A percentile compares a stretch with the other conserved stretches of the same genome.
Conservation (phyloP, 2,113 vertebrate genomes). For the Tragelaphus buxtoni region DNA sequence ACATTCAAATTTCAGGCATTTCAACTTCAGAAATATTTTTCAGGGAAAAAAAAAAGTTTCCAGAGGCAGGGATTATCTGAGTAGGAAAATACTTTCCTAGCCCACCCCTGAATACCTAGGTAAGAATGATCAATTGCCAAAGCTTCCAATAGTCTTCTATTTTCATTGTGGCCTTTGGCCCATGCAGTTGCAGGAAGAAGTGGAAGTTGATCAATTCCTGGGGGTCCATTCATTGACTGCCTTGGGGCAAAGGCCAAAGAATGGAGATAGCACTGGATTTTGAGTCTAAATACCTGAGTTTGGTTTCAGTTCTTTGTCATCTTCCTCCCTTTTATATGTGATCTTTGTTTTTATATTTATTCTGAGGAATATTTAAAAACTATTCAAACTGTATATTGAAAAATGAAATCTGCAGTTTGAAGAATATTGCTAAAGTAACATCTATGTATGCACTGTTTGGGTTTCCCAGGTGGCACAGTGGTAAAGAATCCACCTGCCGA, state of each 20-base stretch:
- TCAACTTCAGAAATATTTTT: neutral
- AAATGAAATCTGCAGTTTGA: neutral
- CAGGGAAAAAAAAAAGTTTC: neutral
- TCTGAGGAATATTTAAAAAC: neutral
- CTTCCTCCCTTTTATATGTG: neutral
- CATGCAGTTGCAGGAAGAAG: neutral
- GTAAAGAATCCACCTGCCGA: neutral
- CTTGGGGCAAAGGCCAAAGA: neutral
- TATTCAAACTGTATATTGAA: neutral
- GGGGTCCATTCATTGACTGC: neutral
- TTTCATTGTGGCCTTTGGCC: neutral
- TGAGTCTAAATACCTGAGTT: neutral
- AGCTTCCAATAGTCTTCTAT: neutral
- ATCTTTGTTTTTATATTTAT: neutral
- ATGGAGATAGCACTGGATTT: neutral
- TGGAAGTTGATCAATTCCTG: neutral
- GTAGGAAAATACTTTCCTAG: neutral
- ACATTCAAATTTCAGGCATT: conserved; percentile 23
- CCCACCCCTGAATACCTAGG: neutral
- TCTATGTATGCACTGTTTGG: neutral
- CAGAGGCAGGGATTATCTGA: neutral
- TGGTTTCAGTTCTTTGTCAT: neutral
- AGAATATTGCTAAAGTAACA: neutral
- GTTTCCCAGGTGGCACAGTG: neutral
- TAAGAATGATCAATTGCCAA: neutral